These are phyloP conservation scores for Aphaenogaster rudis DNA, from an alignment of 1,140 invertebrate species.

Conservation along the genomic window DNA sequence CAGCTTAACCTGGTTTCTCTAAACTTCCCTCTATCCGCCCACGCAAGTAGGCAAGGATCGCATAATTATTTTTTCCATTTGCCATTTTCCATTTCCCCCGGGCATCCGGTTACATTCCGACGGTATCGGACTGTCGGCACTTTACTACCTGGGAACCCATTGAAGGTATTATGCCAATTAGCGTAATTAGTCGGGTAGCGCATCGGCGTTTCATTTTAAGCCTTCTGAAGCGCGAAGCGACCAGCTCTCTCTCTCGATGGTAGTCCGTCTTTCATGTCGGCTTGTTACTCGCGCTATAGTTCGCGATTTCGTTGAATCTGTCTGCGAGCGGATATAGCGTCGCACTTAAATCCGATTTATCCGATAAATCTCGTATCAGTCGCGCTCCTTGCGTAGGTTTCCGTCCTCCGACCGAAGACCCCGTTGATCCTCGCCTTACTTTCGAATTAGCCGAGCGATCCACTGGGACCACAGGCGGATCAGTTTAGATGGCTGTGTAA, in stretches of 20 bases:
- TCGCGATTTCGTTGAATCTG: conserved; percentile 65
- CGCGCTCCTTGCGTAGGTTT: conserved; percentile 64
- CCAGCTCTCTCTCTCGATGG: not conserved
- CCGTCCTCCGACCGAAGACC: conserved; percentile 64
- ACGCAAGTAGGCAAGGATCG: conserved; percentile 10
- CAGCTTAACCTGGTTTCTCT: conserved; percentile 48
- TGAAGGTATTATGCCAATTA: conserved; percentile 81
- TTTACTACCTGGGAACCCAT: conserved; percentile 70
- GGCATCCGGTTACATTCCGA: conserved; percentile 51
- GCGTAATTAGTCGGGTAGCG: conserved; percentile 77
- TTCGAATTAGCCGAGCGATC: conserved; percentile 72
- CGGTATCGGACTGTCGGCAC: conserved; percentile 59
- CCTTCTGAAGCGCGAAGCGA: conserved; percentile 68
- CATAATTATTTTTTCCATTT: conserved; percentile 26
- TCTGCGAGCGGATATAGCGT: conserved; percentile 61
- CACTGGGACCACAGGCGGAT: conserved; percentile 57
- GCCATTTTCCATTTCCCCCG: not conserved
- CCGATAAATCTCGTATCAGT: conserved; percentile 74
- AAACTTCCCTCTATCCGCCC: conserved; percentile 4
- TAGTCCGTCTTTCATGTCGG: conserved; percentile 66
- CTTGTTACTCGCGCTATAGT: conserved; percentile 64
- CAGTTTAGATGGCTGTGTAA: conserved; percentile 69
- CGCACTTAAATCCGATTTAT: conserved; percentile 75
- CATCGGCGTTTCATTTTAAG: conserved; percentile 73
- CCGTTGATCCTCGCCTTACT: conserved; percentile 70